Evolutionary conservation across 2,113 vertebrate genomes (phyloP), one percentile per base, ranked within the genome.

Genomic region (Boleophthalmus pectinirostris): DNA sequence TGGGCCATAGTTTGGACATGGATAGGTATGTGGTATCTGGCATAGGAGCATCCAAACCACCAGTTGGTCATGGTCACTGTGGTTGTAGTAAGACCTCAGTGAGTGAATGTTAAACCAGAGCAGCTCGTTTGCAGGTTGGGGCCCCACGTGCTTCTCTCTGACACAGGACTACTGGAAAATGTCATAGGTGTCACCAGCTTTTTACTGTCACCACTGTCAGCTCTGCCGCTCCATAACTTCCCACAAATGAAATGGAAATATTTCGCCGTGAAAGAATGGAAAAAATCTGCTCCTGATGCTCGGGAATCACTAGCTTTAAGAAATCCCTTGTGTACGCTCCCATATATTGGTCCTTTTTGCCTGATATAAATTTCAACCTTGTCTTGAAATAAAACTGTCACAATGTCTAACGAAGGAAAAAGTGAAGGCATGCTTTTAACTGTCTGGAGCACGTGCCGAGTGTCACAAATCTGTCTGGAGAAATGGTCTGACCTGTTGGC

Each of bases 131-230:
- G 77, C 74, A 83, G 73, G 60, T 78, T 66, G 67, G 75, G 70
- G 85, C 72, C 60, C 85, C 82, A 89, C 87, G 66, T 88, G 87
- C 85, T 88, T 87, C 83, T 85, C 79, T 75, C 87, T 87, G 81
- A 90, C 83, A 90, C 68, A 51, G 66, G 66, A 78, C 82, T 73
- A 78, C 89, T 92, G 93, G 90, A 90, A 93, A 92, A 84, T 91
- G 87, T 93, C 92, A 90, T 84, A 90, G 89, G 90, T 92, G 88
- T 93, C 78, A 60, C 61, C 69, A 71, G 77, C 75, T 3, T 90
- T 90, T 91, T 90, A 91, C 88, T 91, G 90, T 91, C 85, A 81
- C 79, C 77, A 73, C 81, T 87, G 88, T 90, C 88, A 85, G 86
- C 71, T 90, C 68, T 33, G 77, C 75, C 90, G 89, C 91, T 91